Conservation (phyloP, 2,888 invertebrate species). For the Pardosa pseudoannulata region DNA sequence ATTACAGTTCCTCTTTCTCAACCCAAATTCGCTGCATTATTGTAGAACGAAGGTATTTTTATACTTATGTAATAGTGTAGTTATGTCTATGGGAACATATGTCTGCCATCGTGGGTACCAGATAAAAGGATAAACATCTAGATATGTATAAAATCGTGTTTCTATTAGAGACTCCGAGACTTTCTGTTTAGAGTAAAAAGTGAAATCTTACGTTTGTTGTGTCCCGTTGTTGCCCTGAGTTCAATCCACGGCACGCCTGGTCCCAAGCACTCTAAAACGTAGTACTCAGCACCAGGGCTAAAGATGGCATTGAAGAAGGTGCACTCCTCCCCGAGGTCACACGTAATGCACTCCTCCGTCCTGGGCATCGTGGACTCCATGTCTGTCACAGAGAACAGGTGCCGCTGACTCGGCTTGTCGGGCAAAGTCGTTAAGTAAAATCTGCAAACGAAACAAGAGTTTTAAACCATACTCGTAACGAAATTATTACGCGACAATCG, state of each 20-base stretch:
- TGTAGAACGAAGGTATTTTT: too few species aligned
- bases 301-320: constrained; percentile 76
- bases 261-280: constrained; percentile 92
- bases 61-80: too few species aligned
- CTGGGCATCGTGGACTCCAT: constrained; percentile 85
- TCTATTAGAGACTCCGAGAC: too few species aligned
- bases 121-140: too few species aligned
- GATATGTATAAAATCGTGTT: too few species aligned
- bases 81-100: too few species aligned
- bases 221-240: constrained; percentile 80
- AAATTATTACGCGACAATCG: too few species aligned
- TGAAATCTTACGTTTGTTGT: constrained; percentile 72
- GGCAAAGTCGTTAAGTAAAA: constrained; percentile 93
- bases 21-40: too few species aligned
- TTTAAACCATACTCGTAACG: too few species aligned
- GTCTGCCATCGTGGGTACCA: too few species aligned
- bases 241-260: constrained; percentile 90
- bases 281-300: constrained; percentile 85
- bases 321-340: constrained; percentile 82
- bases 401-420: constrained; percentile 89
- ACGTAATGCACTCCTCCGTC: constrained; percentile 87
- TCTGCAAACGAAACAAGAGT: constrained; percentile 79
- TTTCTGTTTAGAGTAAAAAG: too few species aligned
- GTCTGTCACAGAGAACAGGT: constrained; percentile 88
- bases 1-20: too few species aligned